Evolutionary conservation across 2,888 invertebrate species (phyloP).

Genomic region (Phyllotreta cruciferae): DNA sequence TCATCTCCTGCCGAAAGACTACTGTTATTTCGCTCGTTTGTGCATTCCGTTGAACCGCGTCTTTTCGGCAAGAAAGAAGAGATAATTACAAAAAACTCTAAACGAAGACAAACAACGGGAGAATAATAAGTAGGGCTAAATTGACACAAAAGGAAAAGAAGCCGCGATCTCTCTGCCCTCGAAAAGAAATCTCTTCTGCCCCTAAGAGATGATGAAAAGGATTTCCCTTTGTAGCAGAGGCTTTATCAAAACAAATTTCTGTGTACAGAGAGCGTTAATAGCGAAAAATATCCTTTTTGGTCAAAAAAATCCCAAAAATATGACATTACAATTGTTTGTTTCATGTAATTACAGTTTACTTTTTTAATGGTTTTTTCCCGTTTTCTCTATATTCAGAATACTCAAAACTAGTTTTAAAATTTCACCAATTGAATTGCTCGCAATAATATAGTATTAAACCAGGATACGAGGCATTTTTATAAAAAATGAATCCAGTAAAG

Average conservation of each 20-base stretch:
- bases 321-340: too few relatives aligned
- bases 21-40: conserved; percentile 10
- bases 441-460: too few relatives aligned
- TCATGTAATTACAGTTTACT: too few relatives aligned
- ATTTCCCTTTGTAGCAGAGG: conserved; percentile 17
- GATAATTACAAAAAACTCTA: conserved; percentile 32
- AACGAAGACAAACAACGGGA: conserved; percentile 27
- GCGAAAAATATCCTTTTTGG: neutral
- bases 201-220: conserved; percentile 16
- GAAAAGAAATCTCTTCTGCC: conserved; percentile 21
- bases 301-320: too few relatives aligned
- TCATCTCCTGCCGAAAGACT: neutral
- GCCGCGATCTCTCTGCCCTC: conserved; percentile 19
- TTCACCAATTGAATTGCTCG: too few relatives aligned
- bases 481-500: too few relatives aligned
- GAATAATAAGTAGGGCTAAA: conserved; percentile 31
- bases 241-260: conserved; percentile 13
- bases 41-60: conserved; percentile 2
- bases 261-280: neutral
- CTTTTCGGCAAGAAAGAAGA: conserved; percentile 13
- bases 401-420: too few relatives aligned
- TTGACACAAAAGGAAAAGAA: conserved; percentile 27
- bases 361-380: too few relatives aligned
- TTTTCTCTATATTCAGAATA: too few relatives aligned
- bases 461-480: too few relatives aligned